Base-by-base conservation (phyloP, 2,797 vertebrate species). In the Catostomus latipinnis region DNA sequence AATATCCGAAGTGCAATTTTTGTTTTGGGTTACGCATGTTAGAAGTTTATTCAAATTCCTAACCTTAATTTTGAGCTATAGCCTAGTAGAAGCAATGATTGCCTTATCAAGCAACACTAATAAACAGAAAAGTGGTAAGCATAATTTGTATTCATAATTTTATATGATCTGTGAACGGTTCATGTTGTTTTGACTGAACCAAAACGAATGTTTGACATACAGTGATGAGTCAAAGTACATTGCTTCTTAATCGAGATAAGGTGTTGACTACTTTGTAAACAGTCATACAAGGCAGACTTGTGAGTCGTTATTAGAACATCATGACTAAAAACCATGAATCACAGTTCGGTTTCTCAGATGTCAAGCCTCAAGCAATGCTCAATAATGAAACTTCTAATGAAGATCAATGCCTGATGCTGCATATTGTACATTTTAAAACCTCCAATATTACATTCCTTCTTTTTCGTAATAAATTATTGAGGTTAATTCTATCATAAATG, bases 271-370 rank as follows among this genome's bases (percentile, higher is more conserved):
- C 16, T 56, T 22, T 18, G 9, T 14, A 63, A 2, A 45, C 6
- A 34, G 9, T 66, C 52, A 75, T n/a, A 61, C 62, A 67, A 8
- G 53, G 18, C 13, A 34, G 52, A n/a, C 0, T 0, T 56, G 0
- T 56, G 16, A 67, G 3, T 68, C 45, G 34, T 50, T 5, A 4
- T 14, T 66, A 54, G 56, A 8, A 18, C 12, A 49, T 14, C 12
- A n/a, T 49, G 8, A 67, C 16, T 57, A 16, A 45, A 16, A 76
- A 76, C 18, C 6, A 50, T 76, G 46, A 58, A 63, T 65, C 62
- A 63, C 34, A n/a, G 7, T 34, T 46, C n/a, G 61, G 34, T n/a
- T 65, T 65, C 62, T 68, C 4, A 14, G 1, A 7, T 58, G 45
- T 12, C 34, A 16, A 68, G 45, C 16, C 48, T n/a, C 18, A 67